These are phyloP conservation scores for Aurelia sp. DNA, from an alignment of 30 jellyfish, hydroid and myxozoan genomes.

Conservation along the genomic window DNA sequence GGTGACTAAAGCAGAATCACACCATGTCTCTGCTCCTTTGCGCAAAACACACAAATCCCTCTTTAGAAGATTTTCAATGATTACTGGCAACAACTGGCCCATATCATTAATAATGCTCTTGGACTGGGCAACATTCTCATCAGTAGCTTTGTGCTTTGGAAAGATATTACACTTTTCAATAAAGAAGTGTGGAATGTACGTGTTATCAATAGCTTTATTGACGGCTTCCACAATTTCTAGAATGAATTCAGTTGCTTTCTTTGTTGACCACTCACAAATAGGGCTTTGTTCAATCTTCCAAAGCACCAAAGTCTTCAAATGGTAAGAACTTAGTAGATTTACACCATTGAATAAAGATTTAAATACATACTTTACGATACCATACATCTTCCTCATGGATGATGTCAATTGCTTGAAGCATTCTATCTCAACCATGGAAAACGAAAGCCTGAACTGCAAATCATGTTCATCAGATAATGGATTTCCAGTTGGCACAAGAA, in stretches of 20 bases:
- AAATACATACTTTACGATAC: neutral
- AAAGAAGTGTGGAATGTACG: neutral
- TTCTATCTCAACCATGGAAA: neutral
- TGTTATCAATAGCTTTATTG: neutral
- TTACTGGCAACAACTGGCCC: neutral
- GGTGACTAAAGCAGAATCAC: neutral
- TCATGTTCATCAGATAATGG: neutral
- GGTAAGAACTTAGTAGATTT: neutral
- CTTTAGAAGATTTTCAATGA: neutral
- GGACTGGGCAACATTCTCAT: neutral
- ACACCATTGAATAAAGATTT: neutral
- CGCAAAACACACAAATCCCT: neutral
- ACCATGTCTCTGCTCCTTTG: neutral
- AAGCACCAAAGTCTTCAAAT: neutral
- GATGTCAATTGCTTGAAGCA: neutral
- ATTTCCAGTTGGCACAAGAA: constrained; percentile 1
- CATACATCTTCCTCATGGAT: neutral
- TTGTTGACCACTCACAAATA: neutral
- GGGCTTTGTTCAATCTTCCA: neutral
- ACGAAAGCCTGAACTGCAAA: neutral
- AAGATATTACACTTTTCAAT: neutral
- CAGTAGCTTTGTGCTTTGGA: neutral
- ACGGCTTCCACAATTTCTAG: neutral
- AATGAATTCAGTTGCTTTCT: neutral
- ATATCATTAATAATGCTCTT: too few species aligned